Evolutionary conservation across 2,888 invertebrate genomes (phyloP), one percentile per base, ranked within the genome.

Genomic region (Cephus sareptanus): DNA sequence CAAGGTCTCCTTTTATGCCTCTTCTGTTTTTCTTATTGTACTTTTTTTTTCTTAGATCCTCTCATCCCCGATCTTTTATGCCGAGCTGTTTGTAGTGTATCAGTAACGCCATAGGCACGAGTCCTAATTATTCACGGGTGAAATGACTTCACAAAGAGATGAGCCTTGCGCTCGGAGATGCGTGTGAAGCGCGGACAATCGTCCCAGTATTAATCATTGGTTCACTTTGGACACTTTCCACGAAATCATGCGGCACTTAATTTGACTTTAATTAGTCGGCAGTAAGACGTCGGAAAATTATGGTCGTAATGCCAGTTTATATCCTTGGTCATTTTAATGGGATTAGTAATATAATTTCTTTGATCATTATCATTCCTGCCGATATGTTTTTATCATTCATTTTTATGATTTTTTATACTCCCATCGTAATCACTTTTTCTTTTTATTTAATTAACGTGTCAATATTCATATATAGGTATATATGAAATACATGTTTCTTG

Each of bases 81-180:
- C 76, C 81, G 76, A 75, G 76, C 74, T 77, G 75, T 79, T 80
- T 78, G 75, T 68, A 75, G 76, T 77, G 69, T 77, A 78, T 37
- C 77, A 77, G 74, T 76, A 76, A 79, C 79, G 73, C 77, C 78
- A 77, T 77, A 81, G 80, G 83, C 82, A 83, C 84, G 83, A 84
- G 81, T 81, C 78, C 78, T 87, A 85, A 87, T 88, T 88, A 86
- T 86, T 83, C 84, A 87, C 85, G 83, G 83, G 83, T 83, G 76
- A 73, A 82, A 40, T 73, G 33, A 37, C 56, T 75, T 33, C 15
- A 75, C 75, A 31, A 75, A 69, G 75, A 37, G 75, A 75, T 34
- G 74, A 68, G 15, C 74, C 23, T 56, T 56, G 40, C 40, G 15
- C 40, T 9, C 30, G 31, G 30, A 71, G 71, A 31, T 71, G 71